Evolutionary conservation across 1,140 invertebrate species (phyloP).

Genomic region (Papilio polytes): DNA sequence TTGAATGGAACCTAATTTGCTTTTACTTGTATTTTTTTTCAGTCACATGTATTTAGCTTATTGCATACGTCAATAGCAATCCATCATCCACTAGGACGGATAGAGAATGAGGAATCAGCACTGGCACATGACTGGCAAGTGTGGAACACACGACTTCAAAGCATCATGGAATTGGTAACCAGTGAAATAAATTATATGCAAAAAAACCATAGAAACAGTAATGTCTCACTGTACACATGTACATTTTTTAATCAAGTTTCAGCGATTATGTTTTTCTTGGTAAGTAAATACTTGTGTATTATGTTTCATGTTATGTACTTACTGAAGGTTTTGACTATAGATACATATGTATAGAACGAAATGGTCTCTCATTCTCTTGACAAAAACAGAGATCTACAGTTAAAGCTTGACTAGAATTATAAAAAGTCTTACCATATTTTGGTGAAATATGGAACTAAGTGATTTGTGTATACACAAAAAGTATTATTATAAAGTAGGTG

Average conservation of each 20-base stretch:
- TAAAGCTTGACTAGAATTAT: too few relatives aligned
- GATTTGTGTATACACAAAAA: too few relatives aligned
- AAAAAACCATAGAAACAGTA: conserved; percentile 57
- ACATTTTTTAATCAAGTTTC: conserved; percentile 60
- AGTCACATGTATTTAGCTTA: conserved; percentile 63
- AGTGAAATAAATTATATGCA: conserved; percentile 62
- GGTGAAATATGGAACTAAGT: too few relatives aligned
- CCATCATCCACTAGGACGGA: conserved; percentile 62
- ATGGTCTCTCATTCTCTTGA: too few relatives aligned
- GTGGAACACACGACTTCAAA: conserved; percentile 68
- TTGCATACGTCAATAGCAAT: conserved; percentile 56
- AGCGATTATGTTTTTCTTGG: conserved; percentile 67
- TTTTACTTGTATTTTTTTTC: conserved; percentile 44
- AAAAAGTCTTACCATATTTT: too few relatives aligned
- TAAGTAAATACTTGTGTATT: conserved; percentile 40
- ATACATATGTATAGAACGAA: too few relatives aligned
- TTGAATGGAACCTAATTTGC: not conserved
- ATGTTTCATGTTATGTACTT: not conserved
- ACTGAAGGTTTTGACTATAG: too few relatives aligned
- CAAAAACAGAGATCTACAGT: too few relatives aligned
- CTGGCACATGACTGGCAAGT: conserved; percentile 60
- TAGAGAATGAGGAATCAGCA: conserved; percentile 54
- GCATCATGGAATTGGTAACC: conserved; percentile 67
- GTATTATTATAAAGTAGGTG: too few relatives aligned
- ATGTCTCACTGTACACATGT: conserved; percentile 40